Evolutionary conservation across 2,797 vertebrate species (phyloP), one percentile per base, ranked within the genome.

Genomic region (Melanotaenia pygmaea): DNA sequence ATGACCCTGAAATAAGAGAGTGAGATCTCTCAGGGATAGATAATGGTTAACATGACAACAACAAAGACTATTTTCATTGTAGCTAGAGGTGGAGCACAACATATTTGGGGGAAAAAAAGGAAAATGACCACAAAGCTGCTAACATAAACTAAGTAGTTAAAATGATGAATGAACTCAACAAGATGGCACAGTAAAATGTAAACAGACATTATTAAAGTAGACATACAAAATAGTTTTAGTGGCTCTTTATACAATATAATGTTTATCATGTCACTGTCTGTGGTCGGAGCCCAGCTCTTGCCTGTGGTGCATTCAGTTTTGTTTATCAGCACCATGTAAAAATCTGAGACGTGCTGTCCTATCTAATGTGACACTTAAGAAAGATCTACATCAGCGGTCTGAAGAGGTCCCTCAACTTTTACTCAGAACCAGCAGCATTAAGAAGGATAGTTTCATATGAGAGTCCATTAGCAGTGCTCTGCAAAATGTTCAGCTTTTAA

Each of bases 281-380:
- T 57, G 22, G 54, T 58, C 45, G 2, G 22, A 61, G 62, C 28
- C 18, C 51, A 54, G 54, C 26, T 63, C 26, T 64, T 50, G 73
- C 81, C 74, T 58, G 54, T 12, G 47, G 59, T 57, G 26, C 51
- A 35, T 30, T 45, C 16, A 14, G 60, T 54, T 10, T 69, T 57
- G 72, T 64, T 81, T 71, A 67, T 79, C 77, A 73, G 62, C 47
- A 47, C 54, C 61, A 40, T 32, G 67, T 34, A 54, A 70, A 38
- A 62, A 59, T 67, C 58, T 2, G 37, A 80, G 70, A 65, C 67
- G 30, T 50, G 50, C 72, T 45, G 71, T 70, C 57, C 66, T 12
- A 84, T 87, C 70, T 67, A 57, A 81, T 76, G 70, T 79, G 84
- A 77, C 80, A 63, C 58, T 78, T 18, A 9, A 54, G 40, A 64